Evolutionary conservation across 2,113 vertebrate genomes (phyloP).

Genomic region (Chloebia gouldiae): DNA sequence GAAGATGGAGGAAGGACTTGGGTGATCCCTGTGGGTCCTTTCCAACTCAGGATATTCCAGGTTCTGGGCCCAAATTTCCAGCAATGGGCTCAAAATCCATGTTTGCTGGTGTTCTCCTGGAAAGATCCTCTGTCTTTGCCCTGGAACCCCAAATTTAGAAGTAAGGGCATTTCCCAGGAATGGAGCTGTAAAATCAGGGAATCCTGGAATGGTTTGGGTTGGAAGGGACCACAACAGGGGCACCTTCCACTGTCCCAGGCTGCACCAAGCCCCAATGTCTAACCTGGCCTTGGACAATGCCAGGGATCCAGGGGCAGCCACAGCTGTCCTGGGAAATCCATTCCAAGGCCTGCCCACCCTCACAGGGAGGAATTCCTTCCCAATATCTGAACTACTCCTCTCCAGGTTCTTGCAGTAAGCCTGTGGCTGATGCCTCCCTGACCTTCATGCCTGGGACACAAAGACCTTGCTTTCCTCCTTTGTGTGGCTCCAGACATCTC

Average conservation of each 20-base stretch:
- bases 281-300: rapidly evolving
- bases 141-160: background rate
- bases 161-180: background rate
- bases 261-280: background rate
- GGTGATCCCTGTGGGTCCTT: background rate
- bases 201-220: background rate
- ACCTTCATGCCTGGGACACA: background rate
- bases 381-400: background rate
- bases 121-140: background rate
- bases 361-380: background rate
- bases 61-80: background rate
- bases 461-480: background rate
- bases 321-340: background rate
- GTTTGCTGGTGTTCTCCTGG: background rate
- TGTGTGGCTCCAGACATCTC: background rate
- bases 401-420: background rate
- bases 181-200: rapidly evolving
- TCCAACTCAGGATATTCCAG: background rate
- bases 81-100: background rate
- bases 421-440: background rate
- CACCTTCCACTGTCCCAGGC: background rate
- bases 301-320: background rate
- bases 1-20: background rate
- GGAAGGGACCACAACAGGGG: background rate
- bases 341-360: too few relatives aligned